Percentiles rank a stretch among this genome's conserved stretches.
Conservation (phyloP, 2,113 vertebrate genomes). For the Eudyptes chrysolophus region DNA sequence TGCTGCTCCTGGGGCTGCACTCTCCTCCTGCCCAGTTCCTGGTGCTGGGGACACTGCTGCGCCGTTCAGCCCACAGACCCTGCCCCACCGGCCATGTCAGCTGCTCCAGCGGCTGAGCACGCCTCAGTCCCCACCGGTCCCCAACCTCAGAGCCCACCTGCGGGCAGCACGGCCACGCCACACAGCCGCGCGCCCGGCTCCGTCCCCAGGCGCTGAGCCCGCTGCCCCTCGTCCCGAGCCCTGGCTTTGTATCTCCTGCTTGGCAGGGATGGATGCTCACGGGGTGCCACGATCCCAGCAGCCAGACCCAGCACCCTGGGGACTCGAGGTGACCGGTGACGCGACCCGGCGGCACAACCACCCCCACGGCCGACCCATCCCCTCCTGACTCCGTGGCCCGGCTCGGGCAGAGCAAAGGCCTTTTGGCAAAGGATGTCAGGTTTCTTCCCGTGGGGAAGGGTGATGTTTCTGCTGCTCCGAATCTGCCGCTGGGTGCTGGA, state of each 20-base stretch:
- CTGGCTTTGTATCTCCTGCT: rapidly evolving
- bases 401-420: neutral
- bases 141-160: neutral
- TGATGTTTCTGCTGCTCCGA: neutral
- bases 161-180: neutral
- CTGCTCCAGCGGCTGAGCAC: rapidly evolving
- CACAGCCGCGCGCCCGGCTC: rapidly evolving
- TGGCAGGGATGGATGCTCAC: rapidly evolving
- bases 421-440: neutral
- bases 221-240: neutral
- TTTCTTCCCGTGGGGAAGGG: neutral
- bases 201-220: rapidly evolving
- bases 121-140: rapidly evolving
- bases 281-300: rapidly evolving
- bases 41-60: rapidly evolving
- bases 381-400: rapidly evolving
- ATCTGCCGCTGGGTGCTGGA: neutral
- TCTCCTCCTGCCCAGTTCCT: neutral
- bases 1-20: neutral
- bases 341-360: neutral
- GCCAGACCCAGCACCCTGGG: neutral
- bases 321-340: neutral
- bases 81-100: rapidly evolving
- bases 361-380: rapidly evolving
- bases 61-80: rapidly evolving